Conservation (phyloP, 2,797 vertebrate species). For the Typhlichthys eigenmanni region DNA sequence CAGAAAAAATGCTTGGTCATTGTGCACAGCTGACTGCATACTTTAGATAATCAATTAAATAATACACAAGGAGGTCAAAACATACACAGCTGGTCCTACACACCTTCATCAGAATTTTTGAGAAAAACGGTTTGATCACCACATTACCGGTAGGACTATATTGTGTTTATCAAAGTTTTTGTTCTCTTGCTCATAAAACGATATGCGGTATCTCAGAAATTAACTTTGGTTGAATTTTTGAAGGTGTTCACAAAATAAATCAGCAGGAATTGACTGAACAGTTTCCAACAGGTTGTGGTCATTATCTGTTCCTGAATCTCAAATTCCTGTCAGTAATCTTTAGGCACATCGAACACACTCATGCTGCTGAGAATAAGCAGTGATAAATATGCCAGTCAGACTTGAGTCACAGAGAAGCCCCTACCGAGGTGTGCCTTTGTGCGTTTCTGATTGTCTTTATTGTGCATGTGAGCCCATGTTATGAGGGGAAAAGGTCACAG, state of each 20-base stretch:
- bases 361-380: constrained; percentile 17
- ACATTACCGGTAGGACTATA: no score
- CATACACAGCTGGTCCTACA: no score
- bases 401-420: constrained; percentile 16
- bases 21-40: no score
- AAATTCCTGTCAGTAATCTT: constrained; percentile 10
- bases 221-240: background rate
- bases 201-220: no score
- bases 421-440: background rate
- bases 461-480: background rate
- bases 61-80: no score
- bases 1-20: no score
- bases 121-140: no score
- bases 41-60: no score
- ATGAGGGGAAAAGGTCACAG: background rate
- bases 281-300: background rate
- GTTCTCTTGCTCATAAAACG: no score
- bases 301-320: constrained; percentile 7
- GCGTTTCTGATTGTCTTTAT: background rate
- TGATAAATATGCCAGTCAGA: background rate
- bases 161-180: no score
- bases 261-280: background rate
- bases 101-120: no score
- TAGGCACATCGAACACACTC: background rate
- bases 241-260: background rate